Base-by-base conservation (phyloP, 2,888 invertebrate genomes). In the Blastobasis lacticolella region DNA sequence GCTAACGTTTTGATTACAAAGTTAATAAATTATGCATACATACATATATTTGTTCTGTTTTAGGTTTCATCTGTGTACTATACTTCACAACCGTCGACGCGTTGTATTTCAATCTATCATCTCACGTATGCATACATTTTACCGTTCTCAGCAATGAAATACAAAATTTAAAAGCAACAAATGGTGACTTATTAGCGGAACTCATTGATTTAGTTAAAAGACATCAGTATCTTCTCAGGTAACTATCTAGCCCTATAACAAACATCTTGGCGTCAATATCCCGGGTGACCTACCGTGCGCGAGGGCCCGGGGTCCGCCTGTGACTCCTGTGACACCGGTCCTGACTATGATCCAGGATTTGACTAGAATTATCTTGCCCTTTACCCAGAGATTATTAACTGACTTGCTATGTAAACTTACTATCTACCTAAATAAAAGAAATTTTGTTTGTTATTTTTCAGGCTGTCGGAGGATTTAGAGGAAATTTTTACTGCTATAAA, bases 191-290 rank as follows among this genome's bases (percentile, higher is more conserved):
- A 9, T 42, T 10, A 42, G 42, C 42, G 9, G 5, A 10, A 8
- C 6, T 8, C 2, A 3, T 23, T 1, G 23, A 23, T 23, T 23
- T 23, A 23, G 64, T 82, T 0, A 73, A 64, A 54, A 69, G 66
- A 49, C 86, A 86, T 60, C 85, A 84, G 51, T 69, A 77, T 52
- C 63, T 84, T 54, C 62, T 86, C 38, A 69, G 75, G 86, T 85
- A 67, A n/a, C 10, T 42, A 5, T 5, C 42, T 42, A n/a, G 9
- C 3, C 5, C 10, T 42, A 10, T 42, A 8, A 8, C 1, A 23
- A 23, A 3, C 23, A 23, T 23, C 23, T 23, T 23, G 23, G 23
- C 23, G 23, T 23, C 23, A 23, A 23, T 23, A 23, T 2, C 3
- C 23, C 23, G 23, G 23, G 1, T 23, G 1, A 3, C n/a, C 23